Conservation (phyloP, 2,113 vertebrate genomes). For the Podarcis muralis region DNA sequence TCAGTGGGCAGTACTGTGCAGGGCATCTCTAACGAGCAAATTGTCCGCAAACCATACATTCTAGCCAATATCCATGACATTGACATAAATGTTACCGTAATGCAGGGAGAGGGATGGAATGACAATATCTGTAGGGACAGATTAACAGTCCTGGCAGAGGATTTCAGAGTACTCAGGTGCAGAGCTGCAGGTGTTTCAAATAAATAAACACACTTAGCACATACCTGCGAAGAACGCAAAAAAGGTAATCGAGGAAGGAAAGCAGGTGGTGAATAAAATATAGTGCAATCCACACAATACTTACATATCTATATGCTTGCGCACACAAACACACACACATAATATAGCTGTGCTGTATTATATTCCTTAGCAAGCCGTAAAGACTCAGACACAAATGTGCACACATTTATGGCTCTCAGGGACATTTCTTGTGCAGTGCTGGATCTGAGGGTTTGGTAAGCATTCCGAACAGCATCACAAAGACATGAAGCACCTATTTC, state of each 20-base stretch:
- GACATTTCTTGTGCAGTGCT: not conserved
- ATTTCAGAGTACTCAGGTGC: constrained; percentile 19
- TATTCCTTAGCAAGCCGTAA: not conserved
- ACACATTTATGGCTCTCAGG: not conserved
- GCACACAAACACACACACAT: not conserved
- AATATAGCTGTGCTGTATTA: not conserved
- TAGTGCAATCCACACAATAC: not conserved
- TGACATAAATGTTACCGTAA: not conserved
- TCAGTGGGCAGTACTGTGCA: not conserved
- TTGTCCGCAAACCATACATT: not conserved
- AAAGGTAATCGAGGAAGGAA: constrained; percentile 14
- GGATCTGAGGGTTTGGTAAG: not conserved
- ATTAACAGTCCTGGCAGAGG: not conserved
- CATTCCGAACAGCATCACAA: not conserved
- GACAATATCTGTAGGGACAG: not conserved
- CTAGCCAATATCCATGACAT: not conserved
- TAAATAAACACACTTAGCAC: not conserved
- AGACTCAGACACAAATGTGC: not conserved
- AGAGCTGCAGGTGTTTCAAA: constrained; percentile 21
- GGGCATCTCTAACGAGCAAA: not conserved
- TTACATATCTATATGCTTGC: not conserved
- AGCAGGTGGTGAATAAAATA: not conserved
- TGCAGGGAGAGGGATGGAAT: not conserved
- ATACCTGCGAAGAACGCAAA: not conserved
- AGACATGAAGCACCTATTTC: not conserved